A percentile compares a stretch with the other conserved stretches of the same genome.
These are phyloP conservation scores for Diorhabda elongata DNA, from an alignment of 1,140 invertebrate genomes.

Conservation along the genomic window DNA sequence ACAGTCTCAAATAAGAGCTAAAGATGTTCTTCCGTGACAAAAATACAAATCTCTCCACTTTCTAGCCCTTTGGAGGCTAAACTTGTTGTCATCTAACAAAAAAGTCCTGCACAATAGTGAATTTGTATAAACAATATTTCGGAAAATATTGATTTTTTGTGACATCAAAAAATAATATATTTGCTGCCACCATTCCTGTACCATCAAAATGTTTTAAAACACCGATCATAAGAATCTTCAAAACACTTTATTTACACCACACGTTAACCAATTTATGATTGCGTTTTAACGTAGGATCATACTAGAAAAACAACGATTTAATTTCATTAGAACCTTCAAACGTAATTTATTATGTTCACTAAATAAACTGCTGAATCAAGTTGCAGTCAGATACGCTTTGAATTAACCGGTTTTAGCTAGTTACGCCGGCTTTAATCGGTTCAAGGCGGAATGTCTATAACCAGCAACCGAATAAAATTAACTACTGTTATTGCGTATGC, in stretches of 20 bases:
- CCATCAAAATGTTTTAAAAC: slow-evolving; percentile 1
- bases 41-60: slow-evolving; percentile 39
- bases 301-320: background rate
- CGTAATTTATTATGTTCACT: background rate
- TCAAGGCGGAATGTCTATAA: slow-evolving; percentile 38
- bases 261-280: background rate
- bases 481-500: slow-evolving; percentile 26
- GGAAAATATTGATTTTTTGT: slow-evolving; percentile 7
- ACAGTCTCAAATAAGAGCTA: slow-evolving; percentile 38
- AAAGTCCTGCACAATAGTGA: slow-evolving; percentile 16
- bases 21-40: slow-evolving; percentile 39
- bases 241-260: slow-evolving; percentile 13
- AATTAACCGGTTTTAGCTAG: slow-evolving; percentile 43
- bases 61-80: slow-evolving; percentile 30
- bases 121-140: slow-evolving; percentile 3
- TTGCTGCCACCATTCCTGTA: slow-evolving; percentile 37
- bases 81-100: slow-evolving; percentile 43
- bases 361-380: background rate
- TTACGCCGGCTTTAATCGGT: slow-evolving; percentile 44
- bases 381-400: slow-evolving; percentile 1
- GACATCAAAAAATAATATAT: slow-evolving; percentile 10
- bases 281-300: slow-evolving; percentile 1
- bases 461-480: slow-evolving; percentile 14
- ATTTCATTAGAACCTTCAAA: background rate
- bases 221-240: background rate